Percentiles rank a stretch among this genome's conserved stretches.
Evolutionary conservation across 2,797 vertebrate species (phyloP).

Genomic region (Pangasius djambal): DNA sequence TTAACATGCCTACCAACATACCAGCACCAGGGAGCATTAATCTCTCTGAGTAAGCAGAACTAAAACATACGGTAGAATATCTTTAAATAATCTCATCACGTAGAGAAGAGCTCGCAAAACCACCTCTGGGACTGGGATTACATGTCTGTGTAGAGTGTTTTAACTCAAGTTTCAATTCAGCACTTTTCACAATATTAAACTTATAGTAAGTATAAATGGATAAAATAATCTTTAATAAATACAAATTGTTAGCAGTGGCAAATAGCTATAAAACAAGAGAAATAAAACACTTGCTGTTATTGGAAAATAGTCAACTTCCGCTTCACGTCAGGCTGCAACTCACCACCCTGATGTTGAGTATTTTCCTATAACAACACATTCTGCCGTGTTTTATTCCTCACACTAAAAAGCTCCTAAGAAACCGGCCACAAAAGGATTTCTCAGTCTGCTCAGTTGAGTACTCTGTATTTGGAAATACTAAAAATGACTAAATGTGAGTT

Average conservation of each 20-base stretch:
- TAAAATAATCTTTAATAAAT: not conserved
- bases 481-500: constrained; percentile 4
- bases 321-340: not conserved
- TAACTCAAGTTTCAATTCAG: not conserved
- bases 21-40: not conserved
- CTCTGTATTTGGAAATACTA: not conserved
- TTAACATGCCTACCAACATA: constrained; percentile 39
- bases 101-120: not conserved
- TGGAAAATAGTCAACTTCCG: not conserved
- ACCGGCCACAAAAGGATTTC: not conserved
- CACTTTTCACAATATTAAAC: not conserved
- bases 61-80: not conserved
- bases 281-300: not conserved
- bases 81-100: constrained; percentile 1
- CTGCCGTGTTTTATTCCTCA: not conserved
- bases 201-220: not conserved
- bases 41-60: not conserved
- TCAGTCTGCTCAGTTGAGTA: not conserved
- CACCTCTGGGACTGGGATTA: not conserved
- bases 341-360: not conserved
- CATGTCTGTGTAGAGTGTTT: not conserved
- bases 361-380: not conserved
- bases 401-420: not conserved
- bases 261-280: not conserved
- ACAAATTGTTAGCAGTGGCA: not conserved